Evolutionary conservation across 2,888 invertebrate species (phyloP), one percentile per base, ranked within the genome.

Genomic region (Stenichneumon culpator): DNA sequence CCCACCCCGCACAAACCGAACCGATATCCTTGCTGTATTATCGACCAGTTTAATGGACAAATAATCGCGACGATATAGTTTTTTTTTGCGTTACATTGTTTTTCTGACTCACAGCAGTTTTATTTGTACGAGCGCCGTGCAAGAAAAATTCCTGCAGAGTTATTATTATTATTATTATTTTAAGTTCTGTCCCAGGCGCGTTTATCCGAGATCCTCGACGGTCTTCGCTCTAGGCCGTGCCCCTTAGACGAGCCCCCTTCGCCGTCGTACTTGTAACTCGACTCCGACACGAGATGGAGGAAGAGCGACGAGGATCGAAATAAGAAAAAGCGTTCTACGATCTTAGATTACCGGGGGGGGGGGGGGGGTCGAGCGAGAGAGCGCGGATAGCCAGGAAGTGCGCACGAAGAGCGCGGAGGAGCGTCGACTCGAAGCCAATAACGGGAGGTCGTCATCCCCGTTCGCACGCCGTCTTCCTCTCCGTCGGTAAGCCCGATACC

Each of bases 391-490:
- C 57, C 65, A 83, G 74, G 69, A 74, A 83, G 60, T 57, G 50
- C 9, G 65, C 54, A 67, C n/a, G 44, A 4, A 16, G 44, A 57
- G 75, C 54, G 44, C 36, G 72, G 50, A 70, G 68, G 79, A 69
- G 67, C 36, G 79, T 63, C 69, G 22, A 57, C 22, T 57, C 57
- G 57, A 67, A 60, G 68, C 73, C 84, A 78, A 87, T 87, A 84
- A 87, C 86, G 87, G 87, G 81, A 87, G 80, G 44, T 83, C 82
- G 68, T 50, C 74, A 83, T 86, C 75, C 79, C 77, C 79, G 79
- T 79, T 87, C 81, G 73, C 84, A 84, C 80, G 84, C 78, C 52
- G 52, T 69, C 75, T 47, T 36, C 60, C 50, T 60, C 67, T 75
- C 52, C 63, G 44, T 75, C 47, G 11, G 54, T 67, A 54, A 83